phyloP scores from a whole-genome alignment of 2,113 vertebrate species.

The Cranoglanis bouderius region DNA sequence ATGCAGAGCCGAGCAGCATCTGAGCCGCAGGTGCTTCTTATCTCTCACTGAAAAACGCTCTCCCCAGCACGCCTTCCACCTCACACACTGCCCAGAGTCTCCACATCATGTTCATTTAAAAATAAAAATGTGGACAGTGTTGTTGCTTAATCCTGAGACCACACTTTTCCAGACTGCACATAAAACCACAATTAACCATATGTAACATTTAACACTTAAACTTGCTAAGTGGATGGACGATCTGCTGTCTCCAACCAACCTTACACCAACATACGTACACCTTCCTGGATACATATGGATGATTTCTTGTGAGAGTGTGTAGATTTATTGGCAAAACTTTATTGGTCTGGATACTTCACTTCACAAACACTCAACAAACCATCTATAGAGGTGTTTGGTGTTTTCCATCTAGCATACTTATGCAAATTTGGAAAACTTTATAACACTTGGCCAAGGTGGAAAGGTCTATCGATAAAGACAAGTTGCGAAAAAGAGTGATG shows the following conservation, averaged over 20 bases:
- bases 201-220: not conserved
- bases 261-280: not conserved
- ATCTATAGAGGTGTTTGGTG: not conserved
- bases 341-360: not conserved
- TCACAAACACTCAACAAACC: not conserved
- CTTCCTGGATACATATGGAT: not conserved
- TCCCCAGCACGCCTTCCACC: not conserved
- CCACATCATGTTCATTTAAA: not conserved
- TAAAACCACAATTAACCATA: not conserved
- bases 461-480: not conserved
- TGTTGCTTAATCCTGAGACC: not conserved
- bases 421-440: not conserved
- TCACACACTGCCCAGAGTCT: constrained; percentile 21
- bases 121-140: not conserved
- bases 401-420: not conserved
- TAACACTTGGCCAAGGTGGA: not conserved
- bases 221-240: not conserved
- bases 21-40: constrained; percentile 62
- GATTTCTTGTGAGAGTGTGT: not conserved
- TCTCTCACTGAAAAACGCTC: constrained; percentile 54
- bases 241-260: not conserved
- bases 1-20: constrained; percentile 46
- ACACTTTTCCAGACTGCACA: not conserved
- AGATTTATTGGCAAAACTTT: not conserved
- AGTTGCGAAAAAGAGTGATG: not conserved